Evolutionary conservation across 2,113 vertebrate genomes (phyloP).

Genomic region (Rhea pennata): DNA sequence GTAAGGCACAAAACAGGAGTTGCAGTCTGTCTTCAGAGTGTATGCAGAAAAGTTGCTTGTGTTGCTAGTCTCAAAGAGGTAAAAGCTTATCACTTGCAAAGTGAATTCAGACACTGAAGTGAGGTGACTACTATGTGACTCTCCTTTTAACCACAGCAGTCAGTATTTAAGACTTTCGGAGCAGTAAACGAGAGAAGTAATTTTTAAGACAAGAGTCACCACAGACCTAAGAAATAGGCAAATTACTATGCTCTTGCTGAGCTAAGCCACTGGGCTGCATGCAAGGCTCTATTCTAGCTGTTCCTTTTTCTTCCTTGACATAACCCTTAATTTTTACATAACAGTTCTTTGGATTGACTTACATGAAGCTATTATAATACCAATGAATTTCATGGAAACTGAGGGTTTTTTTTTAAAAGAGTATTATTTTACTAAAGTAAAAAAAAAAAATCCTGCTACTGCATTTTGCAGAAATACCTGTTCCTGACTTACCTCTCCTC

Average conservation of each 20-base stretch:
- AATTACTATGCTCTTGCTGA: background rate
- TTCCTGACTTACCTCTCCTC: constrained; percentile 74
- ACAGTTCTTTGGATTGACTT: background rate
- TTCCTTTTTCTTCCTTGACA: background rate
- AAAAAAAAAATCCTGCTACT: background rate
- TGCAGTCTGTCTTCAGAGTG: background rate
- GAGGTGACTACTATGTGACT: background rate
- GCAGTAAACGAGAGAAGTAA: background rate
- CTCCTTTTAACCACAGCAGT: background rate
- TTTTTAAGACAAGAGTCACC: background rate
- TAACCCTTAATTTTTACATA: background rate
- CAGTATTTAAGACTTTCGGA: background rate
- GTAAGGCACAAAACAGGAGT: background rate
- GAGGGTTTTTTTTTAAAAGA: background rate
- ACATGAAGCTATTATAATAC: background rate
- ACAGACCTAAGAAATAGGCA: background rate
- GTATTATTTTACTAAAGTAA: background rate
- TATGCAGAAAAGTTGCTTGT: background rate
- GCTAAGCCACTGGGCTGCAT: background rate
- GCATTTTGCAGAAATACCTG: background rate
- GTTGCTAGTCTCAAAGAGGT: background rate
- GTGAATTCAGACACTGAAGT: background rate
- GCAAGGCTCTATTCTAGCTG: background rate
- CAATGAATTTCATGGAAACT: background rate
- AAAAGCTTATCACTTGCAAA: background rate